These are phyloP conservation scores for Noctua fimbriata DNA, from an alignment of 2,888 invertebrate genomes.

Conservation along the genomic window DNA sequence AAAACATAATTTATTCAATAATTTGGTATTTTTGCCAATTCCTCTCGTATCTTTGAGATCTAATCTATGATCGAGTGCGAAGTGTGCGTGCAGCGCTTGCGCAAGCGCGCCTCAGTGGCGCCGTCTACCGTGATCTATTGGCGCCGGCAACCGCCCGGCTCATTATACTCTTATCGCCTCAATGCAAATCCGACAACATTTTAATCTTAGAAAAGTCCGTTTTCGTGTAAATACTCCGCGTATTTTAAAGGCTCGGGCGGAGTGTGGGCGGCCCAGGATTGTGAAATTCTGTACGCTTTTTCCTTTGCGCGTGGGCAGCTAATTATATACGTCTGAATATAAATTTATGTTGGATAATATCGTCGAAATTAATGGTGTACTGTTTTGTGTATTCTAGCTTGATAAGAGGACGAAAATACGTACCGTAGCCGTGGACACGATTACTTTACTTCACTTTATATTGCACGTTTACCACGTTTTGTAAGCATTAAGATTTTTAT, in stretches of 20 bases:
- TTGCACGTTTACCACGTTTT: constrained; percentile 36
- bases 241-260: constrained; percentile 72
- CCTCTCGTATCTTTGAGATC: constrained; percentile 64
- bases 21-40: constrained; percentile 60
- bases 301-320: constrained; percentile 83
- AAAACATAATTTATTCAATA: constrained; percentile 15
- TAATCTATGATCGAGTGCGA: constrained; percentile 72
- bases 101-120: constrained; percentile 82
- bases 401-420: constrained; percentile 68
- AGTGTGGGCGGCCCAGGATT: constrained; percentile 79
- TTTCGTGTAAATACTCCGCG: constrained; percentile 81
- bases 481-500: constrained; percentile 44
- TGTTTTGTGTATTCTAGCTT: constrained; percentile 70
- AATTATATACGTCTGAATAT: constrained; percentile 85
- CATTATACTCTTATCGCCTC: constrained; percentile 84
- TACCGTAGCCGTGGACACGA: constrained; percentile 23
- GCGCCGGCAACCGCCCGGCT: constrained; percentile 78
- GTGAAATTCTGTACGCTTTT: constrained; percentile 86
- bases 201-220: constrained; percentile 79
- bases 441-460: constrained; percentile 24
- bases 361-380: constrained; percentile 73
- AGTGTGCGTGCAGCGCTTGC: constrained; percentile 74
- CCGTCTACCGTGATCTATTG: constrained; percentile 87
- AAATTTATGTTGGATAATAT: constrained; percentile 83
- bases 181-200: constrained; percentile 84